These are phyloP conservation scores for Poecilia velifera DNA, from an alignment of 2,797 vertebrate species.

Conservation along the genomic window DNA sequence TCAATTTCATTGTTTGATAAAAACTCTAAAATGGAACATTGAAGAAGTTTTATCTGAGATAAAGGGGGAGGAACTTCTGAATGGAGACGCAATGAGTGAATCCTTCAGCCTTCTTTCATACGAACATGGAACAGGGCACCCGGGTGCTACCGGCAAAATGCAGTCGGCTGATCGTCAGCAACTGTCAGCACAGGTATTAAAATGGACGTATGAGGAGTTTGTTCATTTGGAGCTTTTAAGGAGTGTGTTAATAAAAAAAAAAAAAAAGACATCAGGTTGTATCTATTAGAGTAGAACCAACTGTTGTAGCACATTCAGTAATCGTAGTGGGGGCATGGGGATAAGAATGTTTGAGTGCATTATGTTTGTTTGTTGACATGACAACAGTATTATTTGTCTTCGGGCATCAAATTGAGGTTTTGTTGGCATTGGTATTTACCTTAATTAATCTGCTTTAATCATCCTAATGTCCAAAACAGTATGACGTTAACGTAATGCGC, in stretches of 20 bases:
- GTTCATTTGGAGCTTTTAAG: not conserved
- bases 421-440: not conserved
- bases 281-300: not conserved
- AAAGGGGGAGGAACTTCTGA: not conserved
- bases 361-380: not conserved
- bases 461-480: not conserved
- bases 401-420: not conserved
- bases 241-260: not conserved
- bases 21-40: not conserved
- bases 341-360: not conserved
- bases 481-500: not conserved
- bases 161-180: not conserved
- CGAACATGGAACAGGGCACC: not conserved
- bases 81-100: not conserved
- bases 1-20: not conserved
- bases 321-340: not conserved
- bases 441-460: not conserved
- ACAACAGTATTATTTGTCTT: not conserved
- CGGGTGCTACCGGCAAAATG: not conserved
- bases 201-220: not conserved
- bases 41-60: not conserved
- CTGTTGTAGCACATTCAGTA: not conserved
- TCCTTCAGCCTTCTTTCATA: not conserved
- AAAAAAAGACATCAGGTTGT: not conserved
- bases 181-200: not conserved